Percentiles rank a stretch among this genome's conserved stretches.
Evolutionary conservation across 1,140 invertebrate genomes (phyloP).

Genomic region (Drosophila bocki): DNA sequence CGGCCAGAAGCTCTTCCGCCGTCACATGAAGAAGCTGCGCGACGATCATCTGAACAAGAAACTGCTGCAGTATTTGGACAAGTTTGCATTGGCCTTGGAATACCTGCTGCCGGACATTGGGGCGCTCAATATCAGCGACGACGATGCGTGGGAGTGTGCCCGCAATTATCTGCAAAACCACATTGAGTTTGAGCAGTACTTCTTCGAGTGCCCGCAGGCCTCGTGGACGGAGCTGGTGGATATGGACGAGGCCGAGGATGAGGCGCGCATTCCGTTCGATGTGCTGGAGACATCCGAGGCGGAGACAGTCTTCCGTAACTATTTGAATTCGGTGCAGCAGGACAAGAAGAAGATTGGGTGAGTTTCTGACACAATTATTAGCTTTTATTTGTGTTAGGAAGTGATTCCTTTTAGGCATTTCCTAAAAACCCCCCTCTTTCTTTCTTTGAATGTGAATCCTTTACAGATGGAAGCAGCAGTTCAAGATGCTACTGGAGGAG

Average conservation of each 20-base stretch:
- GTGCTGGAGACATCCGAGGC: conserved; percentile 95
- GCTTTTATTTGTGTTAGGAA: background rate
- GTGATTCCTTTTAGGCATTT: background rate
- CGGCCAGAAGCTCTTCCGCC: conserved; percentile 92
- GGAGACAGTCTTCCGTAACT: conserved; percentile 95
- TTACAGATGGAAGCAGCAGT: conserved; percentile 94
- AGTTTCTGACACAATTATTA: conserved; percentile 74
- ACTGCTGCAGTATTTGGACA: conserved; percentile 92
- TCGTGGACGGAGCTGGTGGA: conserved; percentile 90
- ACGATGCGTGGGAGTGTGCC: conserved; percentile 94
- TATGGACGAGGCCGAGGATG: conserved; percentile 88
- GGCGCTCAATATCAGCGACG: conserved; percentile 86
- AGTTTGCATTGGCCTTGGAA: conserved; percentile 92
- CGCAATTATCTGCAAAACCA: conserved; percentile 93
- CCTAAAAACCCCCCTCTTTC: background rate
- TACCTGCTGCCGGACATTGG: conserved; percentile 93
- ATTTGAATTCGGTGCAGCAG: conserved; percentile 95
- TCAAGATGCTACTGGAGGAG: conserved; percentile 96
- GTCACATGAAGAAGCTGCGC: conserved; percentile 93
- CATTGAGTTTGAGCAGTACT: conserved; percentile 95
- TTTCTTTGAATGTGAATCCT: conserved; percentile 8
- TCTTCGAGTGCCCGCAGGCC: conserved; percentile 93
- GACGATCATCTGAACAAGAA: conserved; percentile 93
- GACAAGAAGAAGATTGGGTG: conserved; percentile 96
- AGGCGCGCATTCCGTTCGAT: conserved; percentile 94